Percentiles rank a stretch among this genome's conserved stretches.
phyloP scores from a whole-genome alignment of 2,797 vertebrate genomes.

The Catharus ustulatus region DNA sequence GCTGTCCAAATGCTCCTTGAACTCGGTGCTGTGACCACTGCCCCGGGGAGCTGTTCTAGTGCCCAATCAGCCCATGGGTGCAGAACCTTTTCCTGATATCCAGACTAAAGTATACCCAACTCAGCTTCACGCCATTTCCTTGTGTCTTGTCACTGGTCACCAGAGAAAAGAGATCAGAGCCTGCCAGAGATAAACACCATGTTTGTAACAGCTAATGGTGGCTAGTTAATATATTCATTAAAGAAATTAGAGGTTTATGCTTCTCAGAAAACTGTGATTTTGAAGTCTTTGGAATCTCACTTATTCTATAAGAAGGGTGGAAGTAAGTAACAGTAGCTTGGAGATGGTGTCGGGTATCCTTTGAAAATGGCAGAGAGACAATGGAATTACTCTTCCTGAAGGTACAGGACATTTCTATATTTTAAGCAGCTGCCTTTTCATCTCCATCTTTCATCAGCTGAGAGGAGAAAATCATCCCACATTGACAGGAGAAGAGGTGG shows the following conservation, averaged over 20 bases:
- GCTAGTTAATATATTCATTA: neutral
- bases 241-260: neutral
- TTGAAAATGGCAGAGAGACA: neutral
- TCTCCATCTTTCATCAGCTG: neutral
- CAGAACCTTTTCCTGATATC: neutral
- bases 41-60: neutral
- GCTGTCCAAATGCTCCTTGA: neutral
- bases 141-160: neutral
- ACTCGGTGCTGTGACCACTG: neutral
- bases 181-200: neutral
- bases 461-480: neutral
- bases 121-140: neutral
- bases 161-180: neutral
- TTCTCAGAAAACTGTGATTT: neutral
- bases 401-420: neutral
- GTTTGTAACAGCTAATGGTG: neutral
- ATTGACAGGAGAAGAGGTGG: neutral
- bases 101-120: fast-evolving
- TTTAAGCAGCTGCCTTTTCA: neutral
- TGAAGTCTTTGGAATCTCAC: neutral
- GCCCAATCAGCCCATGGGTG: fast-evolving
- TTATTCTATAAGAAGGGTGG: neutral
- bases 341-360: neutral
- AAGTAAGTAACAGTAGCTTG: neutral
- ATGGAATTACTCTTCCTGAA: neutral